Evolutionary conservation across 2,888 invertebrate species (phyloP).

Genomic region (Philaethria dido): DNA sequence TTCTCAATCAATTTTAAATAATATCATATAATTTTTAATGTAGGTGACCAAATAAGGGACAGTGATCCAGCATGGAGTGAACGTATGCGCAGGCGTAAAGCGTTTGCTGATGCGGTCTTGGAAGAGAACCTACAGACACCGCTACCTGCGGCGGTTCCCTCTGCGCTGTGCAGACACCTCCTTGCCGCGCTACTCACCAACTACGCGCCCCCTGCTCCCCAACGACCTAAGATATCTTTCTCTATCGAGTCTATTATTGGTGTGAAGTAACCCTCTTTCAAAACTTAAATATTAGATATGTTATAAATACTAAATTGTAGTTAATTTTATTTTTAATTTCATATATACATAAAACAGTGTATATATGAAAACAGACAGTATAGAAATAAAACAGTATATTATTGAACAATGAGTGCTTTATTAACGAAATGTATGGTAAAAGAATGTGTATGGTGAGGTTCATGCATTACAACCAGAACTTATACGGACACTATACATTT

Average conservation of each 20-base stretch:
- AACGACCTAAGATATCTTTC: constrained; percentile 78
- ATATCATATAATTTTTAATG: constrained; percentile 51
- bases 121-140: constrained; percentile 72
- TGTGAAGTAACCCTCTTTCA: constrained; percentile 68
- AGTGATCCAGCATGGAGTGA: constrained; percentile 78
- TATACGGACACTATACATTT: constrained; percentile 51
- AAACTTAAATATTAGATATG: background rate
- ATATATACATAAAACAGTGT: background rate
- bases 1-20: background rate
- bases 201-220: constrained; percentile 64
- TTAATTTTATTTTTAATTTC: background rate
- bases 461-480: constrained; percentile 71
- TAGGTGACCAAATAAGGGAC: constrained; percentile 46
- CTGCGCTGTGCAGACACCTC: constrained; percentile 78
- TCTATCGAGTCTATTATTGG: constrained; percentile 89
- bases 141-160: constrained; percentile 52
- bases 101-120: constrained; percentile 88
- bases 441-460: constrained; percentile 76
- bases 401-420: constrained; percentile 82
- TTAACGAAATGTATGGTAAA: constrained; percentile 81
- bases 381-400: constrained; percentile 33
- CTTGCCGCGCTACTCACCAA: constrained; percentile 71
- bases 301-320: background rate
- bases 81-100: constrained; percentile 81
- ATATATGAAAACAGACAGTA: too few species aligned